These are phyloP conservation scores for Caenorhabditis angaria DNA, from an alignment of 2,888 invertebrate species.

Conservation along the genomic window DNA sequence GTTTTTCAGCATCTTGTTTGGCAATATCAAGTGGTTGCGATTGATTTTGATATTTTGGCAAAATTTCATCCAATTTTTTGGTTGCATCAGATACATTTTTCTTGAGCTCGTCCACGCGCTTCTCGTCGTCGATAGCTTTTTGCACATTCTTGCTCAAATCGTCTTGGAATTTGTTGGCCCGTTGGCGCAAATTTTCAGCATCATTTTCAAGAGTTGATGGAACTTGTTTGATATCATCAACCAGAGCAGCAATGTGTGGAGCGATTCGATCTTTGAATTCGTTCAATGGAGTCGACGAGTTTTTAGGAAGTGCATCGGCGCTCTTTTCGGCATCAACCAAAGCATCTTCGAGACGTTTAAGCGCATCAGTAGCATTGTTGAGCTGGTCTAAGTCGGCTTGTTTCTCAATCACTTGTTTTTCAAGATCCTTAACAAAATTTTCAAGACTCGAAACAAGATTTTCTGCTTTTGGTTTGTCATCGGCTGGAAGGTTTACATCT, in stretches of 20 bases:
- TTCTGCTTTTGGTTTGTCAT: conserved; percentile 14
- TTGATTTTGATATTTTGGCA: conserved; percentile 15
- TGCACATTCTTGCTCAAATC: conserved; percentile 12
- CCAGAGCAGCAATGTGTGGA: conserved; percentile 17
- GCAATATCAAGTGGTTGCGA: conserved; percentile 23
- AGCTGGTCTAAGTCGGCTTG: conserved; percentile 13
- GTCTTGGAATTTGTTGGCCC: conserved; percentile 18
- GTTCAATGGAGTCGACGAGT: conserved; percentile 15
- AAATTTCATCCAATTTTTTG: conserved; percentile 25
- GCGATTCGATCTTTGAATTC: conserved; percentile 27
- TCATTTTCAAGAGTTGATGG: conserved; percentile 14
- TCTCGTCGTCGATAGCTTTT: conserved; percentile 25
- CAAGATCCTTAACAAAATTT: conserved; percentile 3
- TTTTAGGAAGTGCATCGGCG: conserved; percentile 14
- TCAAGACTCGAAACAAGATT: conserved; percentile 4
- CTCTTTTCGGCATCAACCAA: conserved; percentile 25
- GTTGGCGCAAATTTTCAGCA: conserved; percentile 17
- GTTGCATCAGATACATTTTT: conserved; percentile 12
- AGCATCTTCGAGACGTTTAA: conserved; percentile 28
- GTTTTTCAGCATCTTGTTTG: conserved; percentile 15
- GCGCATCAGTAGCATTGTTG: conserved; percentile 16
- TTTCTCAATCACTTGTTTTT: conserved; percentile 14
- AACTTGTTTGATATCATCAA: conserved; percentile 15
- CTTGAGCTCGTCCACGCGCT: conserved; percentile 17
- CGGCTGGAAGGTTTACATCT: conserved; percentile 5